These are phyloP conservation scores for Neogobius melanostomus DNA, from an alignment of 2,113 vertebrate species.

Conservation along the genomic window DNA sequence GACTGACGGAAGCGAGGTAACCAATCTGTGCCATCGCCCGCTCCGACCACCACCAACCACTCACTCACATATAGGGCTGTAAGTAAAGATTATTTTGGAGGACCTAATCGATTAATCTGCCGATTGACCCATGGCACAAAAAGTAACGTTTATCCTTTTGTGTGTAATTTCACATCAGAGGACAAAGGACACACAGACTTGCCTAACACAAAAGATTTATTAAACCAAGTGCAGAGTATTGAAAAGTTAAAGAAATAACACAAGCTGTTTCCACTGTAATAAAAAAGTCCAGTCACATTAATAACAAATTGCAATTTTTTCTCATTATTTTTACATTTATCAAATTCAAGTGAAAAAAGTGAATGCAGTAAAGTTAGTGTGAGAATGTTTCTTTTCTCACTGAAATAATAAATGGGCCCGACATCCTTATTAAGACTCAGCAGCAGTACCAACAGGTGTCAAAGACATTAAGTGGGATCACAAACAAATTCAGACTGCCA, in stretches of 20 bases:
- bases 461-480: slow-evolving; percentile 45
- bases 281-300: slow-evolving; percentile 1
- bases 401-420: not conserved
- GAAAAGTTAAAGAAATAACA: not conserved
- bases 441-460: slow-evolving; percentile 55
- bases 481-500: slow-evolving; percentile 36
- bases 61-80: too few species aligned
- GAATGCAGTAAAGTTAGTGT: not conserved
- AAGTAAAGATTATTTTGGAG: too few species aligned
- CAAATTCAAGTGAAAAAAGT: not conserved
- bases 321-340: not conserved
- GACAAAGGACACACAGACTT: too few species aligned
- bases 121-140: too few species aligned
- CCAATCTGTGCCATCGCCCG: too few species aligned
- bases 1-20: too few species aligned
- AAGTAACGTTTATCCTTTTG: too few species aligned
- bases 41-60: too few species aligned
- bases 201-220: too few species aligned
- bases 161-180: too few species aligned
- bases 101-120: too few species aligned
- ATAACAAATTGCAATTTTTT: not conserved
- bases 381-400: not conserved
- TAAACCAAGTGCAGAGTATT: too few species aligned
- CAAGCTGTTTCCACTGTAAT: not conserved
- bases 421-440: slow-evolving; percentile 28